Conservation (phyloP, 1,140 invertebrate species). For the roundworm (Caenorhabditis elegans) region WBcel235 BX284606.5:12628001-12628500, state of each 20-base stretch:
- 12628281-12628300: not conserved
- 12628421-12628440: slow-evolving; percentile 65
- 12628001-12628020: not conserved
- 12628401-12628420: slow-evolving; percentile 74
- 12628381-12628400: slow-evolving; percentile 77
- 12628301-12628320: not conserved
- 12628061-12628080: slow-evolving; percentile 32
- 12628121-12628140: slow-evolving; percentile 73
- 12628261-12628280: not conserved
- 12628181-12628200: slow-evolving; percentile 45
- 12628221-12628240: not conserved
- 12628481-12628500: slow-evolving; percentile 50
- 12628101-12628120: slow-evolving; percentile 76
- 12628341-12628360: slow-evolving; percentile 75
- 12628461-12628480: slow-evolving; percentile 57
- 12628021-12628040: slow-evolving; percentile 27
- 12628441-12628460: slow-evolving; percentile 60
- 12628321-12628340: not conserved
- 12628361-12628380: slow-evolving; percentile 78
- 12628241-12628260: not conserved
- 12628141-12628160: slow-evolving; percentile 67
- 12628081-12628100: slow-evolving; percentile 81
- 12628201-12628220: slow-evolving; percentile 21
- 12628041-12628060: not conserved
- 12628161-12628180: not conserved